Conservation (phyloP, 2,888 invertebrate genomes). For the Sarcophaga caerulescens region DNA sequence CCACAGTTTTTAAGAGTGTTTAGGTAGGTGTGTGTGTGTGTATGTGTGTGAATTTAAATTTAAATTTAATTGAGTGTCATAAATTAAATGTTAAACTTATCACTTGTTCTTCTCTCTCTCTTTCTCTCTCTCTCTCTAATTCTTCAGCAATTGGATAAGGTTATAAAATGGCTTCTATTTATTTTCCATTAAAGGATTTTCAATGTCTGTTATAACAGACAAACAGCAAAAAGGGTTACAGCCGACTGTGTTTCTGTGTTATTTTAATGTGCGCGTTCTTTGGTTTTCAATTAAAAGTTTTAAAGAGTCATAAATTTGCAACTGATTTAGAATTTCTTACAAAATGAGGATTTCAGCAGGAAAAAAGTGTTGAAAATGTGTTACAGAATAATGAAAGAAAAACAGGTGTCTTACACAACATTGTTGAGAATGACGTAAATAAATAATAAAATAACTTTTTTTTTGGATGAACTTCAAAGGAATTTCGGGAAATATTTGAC, state of each 20-base stretch:
- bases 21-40: background rate
- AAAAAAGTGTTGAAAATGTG: conserved; percentile 8
- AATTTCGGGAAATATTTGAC: too few species aligned
- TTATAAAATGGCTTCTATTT: conserved; percentile 42
- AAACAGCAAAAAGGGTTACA: conserved; percentile 16
- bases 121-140: background rate
- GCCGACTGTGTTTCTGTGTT: conserved; percentile 48
- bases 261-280: conserved; percentile 70
- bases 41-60: conserved; percentile 44
- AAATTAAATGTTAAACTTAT: conserved; percentile 71
- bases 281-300: conserved; percentile 79
- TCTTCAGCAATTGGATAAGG: conserved; percentile 17
- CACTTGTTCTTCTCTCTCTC: conserved; percentile 33
- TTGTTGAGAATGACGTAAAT: background rate
- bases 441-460: background rate
- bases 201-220: background rate
- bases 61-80: conserved; percentile 71
- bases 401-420: background rate
- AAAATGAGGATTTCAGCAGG: background rate
- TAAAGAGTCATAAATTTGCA: conserved; percentile 73
- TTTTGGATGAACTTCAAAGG: too few species aligned
- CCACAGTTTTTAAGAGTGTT: background rate
- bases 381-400: background rate
- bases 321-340: conserved; percentile 66
- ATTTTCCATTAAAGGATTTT: conserved; percentile 32